Base-by-base conservation (phyloP, 2,888 invertebrate genomes). In the Latrodectus hesperus region DNA sequence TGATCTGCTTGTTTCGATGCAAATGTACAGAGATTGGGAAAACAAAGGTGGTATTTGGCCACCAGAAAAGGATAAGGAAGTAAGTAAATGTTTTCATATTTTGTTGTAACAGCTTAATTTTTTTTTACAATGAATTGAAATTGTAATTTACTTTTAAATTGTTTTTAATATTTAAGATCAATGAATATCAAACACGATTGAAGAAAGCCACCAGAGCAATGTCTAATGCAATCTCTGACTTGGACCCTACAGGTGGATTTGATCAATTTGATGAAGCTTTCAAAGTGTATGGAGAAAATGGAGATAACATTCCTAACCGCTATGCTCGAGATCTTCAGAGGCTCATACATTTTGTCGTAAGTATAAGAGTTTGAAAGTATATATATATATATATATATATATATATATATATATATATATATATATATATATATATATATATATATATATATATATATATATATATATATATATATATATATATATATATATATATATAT, bases 241-340 rank as follows among this genome's bases (percentile, higher is more conserved):
- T 85, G 16, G 79, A 86, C 17, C 38, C 80, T 5, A 64, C 74
- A 0, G 79, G 60, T 6, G 68, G 55, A 4, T 9, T 81, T 9
- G 53, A 86, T 11, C 86, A 86, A 70, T 81, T 86, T 22, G 80
- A 80, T n/a, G 75, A 74, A 49, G 86, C 86, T 6, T 81, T 86
- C 49, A 60, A 80, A 17, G 49, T 6, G 14, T 86, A 86, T 51
- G 86, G 80, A 1, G 70, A 38, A n/a, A 22, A 38, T 6, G 71
- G 26, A 0, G n/a, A 75, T 1, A 86, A 86, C 60, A 75, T 80
- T 51, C 86, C 86, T 5, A 71, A 86, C 12, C 60, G 73, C 9
- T 86, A 70, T 55, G 51, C 53, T 3, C 60, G 80, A 67, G 70
- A 70, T 5, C 65, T 86, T 9, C n/a, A 26, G 17, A 75, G 38